A percentile compares a stretch with the other conserved stretches of the same genome.
Conservation (phyloP, 2,113 vertebrate genomes). For the Heterotis niloticus region DNA sequence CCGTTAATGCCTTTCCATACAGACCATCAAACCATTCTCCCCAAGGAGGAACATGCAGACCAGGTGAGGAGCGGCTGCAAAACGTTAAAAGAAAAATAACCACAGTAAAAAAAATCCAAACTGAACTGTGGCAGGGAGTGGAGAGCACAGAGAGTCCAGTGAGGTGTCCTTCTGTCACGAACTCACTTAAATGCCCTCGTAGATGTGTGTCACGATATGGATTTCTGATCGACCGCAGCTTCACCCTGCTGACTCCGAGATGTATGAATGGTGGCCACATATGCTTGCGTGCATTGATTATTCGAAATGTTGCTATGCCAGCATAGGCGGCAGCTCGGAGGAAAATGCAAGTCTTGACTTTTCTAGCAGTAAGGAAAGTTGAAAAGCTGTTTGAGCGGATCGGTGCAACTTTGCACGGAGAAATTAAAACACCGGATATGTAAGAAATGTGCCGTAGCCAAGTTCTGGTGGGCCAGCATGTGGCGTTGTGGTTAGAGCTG, state of each 20-base stretch:
- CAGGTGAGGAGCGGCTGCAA: too few species aligned
- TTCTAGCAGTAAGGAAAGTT: neutral
- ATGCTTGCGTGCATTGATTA: constrained; percentile 1
- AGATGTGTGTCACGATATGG: neutral
- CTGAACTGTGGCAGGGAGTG: neutral
- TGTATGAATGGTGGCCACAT: neutral
- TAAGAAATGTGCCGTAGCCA: too few species aligned
- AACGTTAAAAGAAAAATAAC: too few species aligned
- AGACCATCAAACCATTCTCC: too few species aligned
- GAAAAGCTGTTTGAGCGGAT: neutral
- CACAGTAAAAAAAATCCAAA: too few species aligned
- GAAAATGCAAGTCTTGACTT: neutral
- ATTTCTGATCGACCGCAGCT: neutral
- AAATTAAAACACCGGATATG: too few species aligned
- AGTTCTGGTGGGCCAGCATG: too few species aligned
- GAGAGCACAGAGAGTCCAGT: neutral
- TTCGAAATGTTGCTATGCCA: neutral
- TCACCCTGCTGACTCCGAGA: neutral
- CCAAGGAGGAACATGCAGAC: too few species aligned
- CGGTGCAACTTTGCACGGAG: neutral
- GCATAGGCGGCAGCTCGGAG: neutral
- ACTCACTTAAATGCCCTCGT: neutral
- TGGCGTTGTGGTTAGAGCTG: too few species aligned
- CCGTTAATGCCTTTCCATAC: too few species aligned
- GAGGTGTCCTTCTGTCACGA: neutral